Evolutionary conservation across 2,797 vertebrate genomes (phyloP), one percentile per base, ranked within the genome.

Genomic region (Neoniphon sammara): DNA sequence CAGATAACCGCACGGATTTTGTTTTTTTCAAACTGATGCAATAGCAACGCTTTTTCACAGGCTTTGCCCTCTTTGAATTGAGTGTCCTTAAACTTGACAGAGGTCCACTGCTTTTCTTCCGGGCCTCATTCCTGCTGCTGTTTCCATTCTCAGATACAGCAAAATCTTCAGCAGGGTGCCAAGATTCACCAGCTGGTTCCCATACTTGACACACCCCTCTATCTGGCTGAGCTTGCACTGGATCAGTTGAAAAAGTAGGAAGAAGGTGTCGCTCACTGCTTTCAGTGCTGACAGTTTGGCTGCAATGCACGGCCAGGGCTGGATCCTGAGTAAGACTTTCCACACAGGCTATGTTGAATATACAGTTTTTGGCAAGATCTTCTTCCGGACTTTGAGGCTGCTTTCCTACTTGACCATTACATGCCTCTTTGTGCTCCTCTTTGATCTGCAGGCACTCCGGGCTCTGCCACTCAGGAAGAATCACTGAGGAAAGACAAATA

Each of bases 261-360:
- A 44, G 49, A 64, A 18, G 23, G 58, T 0, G 11, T 36, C 9
- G 18, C 14, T 20, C 31, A 12, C 49, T 5, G 18, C n/a, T 60
- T 63, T 73, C 18, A 6, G 11, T 27, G 21, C 5, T 25, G 49
- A 49, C 39, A 5, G 72, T 72, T 66, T 83, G 17, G 3, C 20
- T 21, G 0, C 27, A 23, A n/a, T 55, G 25, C 11, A 27, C 12
- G 23, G 23, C 15, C 23, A 17, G 6, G 5, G 2, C 7, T 27
- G 53, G 11, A 25, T 75, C 54, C 53, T 75, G 44, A 56, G 36
- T 52, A 21, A n/a, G 73, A 66, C 34, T 36, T 27, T 62, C 67
- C 47, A 39, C 25, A 46, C 1, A 66, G 53, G 49, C 4, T 0
- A 62, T 20, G 44, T 10, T 30, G 4, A 49, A 27, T 4, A 5